phyloP scores from a whole-genome alignment of 2,888 invertebrate species.

The Agonopterix heracliana region DNA sequence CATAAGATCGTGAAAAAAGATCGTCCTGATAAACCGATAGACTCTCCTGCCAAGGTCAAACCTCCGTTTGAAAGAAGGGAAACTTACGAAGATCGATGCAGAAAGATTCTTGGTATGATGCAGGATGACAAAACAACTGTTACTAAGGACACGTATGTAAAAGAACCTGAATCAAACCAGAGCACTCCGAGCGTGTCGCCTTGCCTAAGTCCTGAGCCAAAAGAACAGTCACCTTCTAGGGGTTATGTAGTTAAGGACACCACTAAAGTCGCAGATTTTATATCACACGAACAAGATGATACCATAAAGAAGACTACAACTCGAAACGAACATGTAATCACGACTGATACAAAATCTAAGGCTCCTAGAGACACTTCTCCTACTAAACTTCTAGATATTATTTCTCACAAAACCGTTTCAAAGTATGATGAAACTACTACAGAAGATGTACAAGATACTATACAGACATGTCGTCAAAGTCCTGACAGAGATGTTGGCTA shows the following conservation, averaged over 20 bases:
- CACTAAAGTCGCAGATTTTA: conserved; percentile 32
- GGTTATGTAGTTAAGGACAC: conserved; percentile 18
- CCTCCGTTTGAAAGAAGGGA: conserved; percentile 79
- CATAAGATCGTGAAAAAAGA: conserved; percentile 47
- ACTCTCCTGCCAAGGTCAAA: conserved; percentile 55
- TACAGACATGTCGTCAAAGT: conserved; percentile 21
- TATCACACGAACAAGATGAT: conserved; percentile 34
- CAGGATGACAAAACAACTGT: conserved; percentile 45
- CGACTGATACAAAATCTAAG: conserved; percentile 17
- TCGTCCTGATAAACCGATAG: conserved; percentile 28
- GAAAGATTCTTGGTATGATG: conserved; percentile 81
- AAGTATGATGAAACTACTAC: conserved; percentile 9
- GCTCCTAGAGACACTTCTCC: conserved; percentile 35
- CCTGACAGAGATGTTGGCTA: conserved; percentile 26
- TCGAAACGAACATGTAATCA: conserved; percentile 3
- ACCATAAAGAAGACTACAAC: conserved; percentile 21
- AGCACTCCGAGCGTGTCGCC: conserved; percentile 50
- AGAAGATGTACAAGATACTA: conserved; percentile 11
- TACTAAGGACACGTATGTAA: conserved; percentile 22
- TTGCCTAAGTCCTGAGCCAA: conserved; percentile 39
- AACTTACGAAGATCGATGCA: conserved; percentile 84
- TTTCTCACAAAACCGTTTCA: conserved; percentile 18
- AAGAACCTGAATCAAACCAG: conserved; percentile 26
- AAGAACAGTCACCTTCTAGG: conserved; percentile 29
- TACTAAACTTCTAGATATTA: conserved; percentile 39